Evolutionary conservation across 2,113 vertebrate species (phyloP).

Genomic region (Cryptotis parvus): DNA sequence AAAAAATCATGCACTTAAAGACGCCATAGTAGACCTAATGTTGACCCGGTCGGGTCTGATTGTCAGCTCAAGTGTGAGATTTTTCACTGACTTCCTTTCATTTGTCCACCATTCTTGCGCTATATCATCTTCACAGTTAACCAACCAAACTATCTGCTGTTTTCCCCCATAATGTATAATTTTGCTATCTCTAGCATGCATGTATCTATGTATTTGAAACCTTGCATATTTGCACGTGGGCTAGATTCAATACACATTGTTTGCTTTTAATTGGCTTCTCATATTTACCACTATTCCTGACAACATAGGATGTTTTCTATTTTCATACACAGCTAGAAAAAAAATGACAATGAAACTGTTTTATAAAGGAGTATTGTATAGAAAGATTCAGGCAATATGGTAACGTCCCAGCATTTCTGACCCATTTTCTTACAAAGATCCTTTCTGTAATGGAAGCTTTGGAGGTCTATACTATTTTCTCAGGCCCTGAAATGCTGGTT

Average conservation of each 20-base stretch:
- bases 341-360: not conserved
- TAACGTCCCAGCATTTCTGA: not conserved
- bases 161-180: too few species aligned
- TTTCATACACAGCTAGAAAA: not conserved
- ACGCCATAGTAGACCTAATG: not conserved
- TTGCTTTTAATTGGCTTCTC: not conserved
- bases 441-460: not conserved
- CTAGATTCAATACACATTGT: not conserved
- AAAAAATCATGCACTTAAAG: not conserved
- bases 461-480: not conserved
- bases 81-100: not conserved
- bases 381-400: not conserved
- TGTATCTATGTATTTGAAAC: not conserved
- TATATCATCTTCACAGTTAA: not conserved
- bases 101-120: not conserved
- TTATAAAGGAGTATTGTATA: slow-evolving; percentile 1
- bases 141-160: not conserved
- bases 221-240: not conserved
- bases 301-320: not conserved
- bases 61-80: not conserved
- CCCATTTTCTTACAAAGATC: not conserved
- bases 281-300: slow-evolving; percentile 5
- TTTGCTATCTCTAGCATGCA: not conserved
- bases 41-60: not conserved
- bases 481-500: not conserved